phyloP scores from a whole-genome alignment of 2,797 vertebrate genomes.

The Remorina albescens region DNA sequence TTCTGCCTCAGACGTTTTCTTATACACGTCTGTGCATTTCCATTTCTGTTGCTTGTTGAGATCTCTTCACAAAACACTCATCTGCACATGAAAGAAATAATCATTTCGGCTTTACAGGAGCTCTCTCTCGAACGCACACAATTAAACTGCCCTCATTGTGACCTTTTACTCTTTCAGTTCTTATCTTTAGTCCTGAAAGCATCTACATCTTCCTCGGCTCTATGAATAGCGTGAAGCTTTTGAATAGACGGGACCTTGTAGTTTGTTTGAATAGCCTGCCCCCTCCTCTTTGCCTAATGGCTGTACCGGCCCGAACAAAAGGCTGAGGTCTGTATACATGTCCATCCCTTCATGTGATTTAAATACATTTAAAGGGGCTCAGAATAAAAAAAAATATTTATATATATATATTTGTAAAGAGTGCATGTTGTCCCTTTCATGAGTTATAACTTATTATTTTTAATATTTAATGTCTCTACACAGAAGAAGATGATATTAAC shows the following conservation, averaged over 20 bases:
- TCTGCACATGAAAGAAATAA: neutral
- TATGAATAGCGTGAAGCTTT: neutral
- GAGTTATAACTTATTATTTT: too few species aligned
- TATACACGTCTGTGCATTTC: too few species aligned
- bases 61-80: too few species aligned
- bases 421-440: too few species aligned
- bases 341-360: too few species aligned
- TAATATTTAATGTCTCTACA: neutral
- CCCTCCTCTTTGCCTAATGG: constrained; percentile 15
- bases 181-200: constrained; percentile 31
- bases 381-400: too few species aligned
- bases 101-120: neutral
- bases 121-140: constrained; percentile 1
- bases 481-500: too few species aligned
- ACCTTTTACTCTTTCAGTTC: neutral
- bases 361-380: too few species aligned
- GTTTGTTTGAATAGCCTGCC: constrained; percentile 55
- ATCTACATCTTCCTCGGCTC: constrained; percentile 30
- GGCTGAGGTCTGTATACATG: neutral
- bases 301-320: neutral
- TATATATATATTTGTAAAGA: too few species aligned
- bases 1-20: too few species aligned
- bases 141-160: neutral
- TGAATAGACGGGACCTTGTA: constrained; percentile 11
- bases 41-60: neutral